Conservation (phyloP, 2,113 vertebrate species). For the Equus quagga region DNA sequence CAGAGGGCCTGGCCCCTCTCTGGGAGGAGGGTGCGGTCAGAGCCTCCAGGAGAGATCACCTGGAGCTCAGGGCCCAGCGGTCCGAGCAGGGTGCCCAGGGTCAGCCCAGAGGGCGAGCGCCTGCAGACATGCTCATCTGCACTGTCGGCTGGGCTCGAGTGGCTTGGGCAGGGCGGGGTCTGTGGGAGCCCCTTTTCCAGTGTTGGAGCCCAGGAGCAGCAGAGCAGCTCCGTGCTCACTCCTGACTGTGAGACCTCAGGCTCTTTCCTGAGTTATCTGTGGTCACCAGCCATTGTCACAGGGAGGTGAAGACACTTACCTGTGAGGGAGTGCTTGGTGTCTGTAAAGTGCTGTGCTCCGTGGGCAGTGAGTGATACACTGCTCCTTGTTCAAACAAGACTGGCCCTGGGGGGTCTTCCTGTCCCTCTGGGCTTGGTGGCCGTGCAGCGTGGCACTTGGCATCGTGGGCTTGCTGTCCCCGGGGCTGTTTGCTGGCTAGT, state of each 20-base stretch:
- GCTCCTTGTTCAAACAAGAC: background rate
- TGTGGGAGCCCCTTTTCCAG: background rate
- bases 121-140: background rate
- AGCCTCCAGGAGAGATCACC: background rate
- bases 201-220: background rate
- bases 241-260: background rate
- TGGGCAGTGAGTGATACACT: background rate
- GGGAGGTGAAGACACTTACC: background rate
- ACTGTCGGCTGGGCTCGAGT: background rate
- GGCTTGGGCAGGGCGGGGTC: too few species aligned
- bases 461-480: background rate
- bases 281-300: background rate
- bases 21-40: background rate
- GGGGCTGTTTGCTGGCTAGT: background rate
- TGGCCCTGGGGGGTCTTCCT: background rate
- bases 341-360: background rate
- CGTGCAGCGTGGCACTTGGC: fast-evolving
- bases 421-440: background rate
- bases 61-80: background rate
- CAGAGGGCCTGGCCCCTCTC: background rate
- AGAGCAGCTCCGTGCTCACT: background rate
- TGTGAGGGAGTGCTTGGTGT: background rate
- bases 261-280: background rate
- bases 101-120: background rate
- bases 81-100: background rate